phyloP scores from a whole-genome alignment of 2,888 invertebrate genomes.

The Oscheius onirici region DNA sequence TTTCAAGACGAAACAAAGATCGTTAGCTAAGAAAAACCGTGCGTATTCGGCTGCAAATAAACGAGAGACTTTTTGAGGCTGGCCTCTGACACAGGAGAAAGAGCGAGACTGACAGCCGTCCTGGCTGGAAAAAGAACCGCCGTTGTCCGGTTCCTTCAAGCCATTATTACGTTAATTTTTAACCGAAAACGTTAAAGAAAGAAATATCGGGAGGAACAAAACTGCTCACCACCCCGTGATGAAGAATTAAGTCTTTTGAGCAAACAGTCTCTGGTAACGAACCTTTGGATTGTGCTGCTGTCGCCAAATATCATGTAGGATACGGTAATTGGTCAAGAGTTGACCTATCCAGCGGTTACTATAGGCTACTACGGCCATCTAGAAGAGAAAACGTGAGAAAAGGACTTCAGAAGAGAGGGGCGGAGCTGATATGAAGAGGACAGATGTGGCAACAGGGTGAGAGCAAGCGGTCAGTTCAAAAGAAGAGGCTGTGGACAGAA shows the following conservation, averaged over 20 bases:
- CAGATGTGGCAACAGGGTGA: slow-evolving; percentile 25
- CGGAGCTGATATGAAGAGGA: neutral
- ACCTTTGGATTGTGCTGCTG: slow-evolving; percentile 9
- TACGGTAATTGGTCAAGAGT: slow-evolving; percentile 28
- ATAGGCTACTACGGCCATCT: slow-evolving; percentile 30
- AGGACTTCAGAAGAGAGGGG: neutral
- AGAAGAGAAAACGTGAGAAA: neutral
- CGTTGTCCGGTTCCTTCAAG: slow-evolving; percentile 9
- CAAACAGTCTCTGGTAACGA: slow-evolving; percentile 3
- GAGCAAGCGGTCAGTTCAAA: slow-evolving; percentile 7
- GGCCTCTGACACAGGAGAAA: slow-evolving; percentile 20
- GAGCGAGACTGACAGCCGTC: slow-evolving; percentile 21
- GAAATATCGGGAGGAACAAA: neutral
- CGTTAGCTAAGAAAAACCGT: too few relatives aligned
- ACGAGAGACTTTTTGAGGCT: neutral
- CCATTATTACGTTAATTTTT: neutral
- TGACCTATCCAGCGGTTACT: slow-evolving; percentile 31
- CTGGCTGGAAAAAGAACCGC: neutral
- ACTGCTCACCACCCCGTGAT: neutral
- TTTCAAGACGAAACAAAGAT: too few relatives aligned
- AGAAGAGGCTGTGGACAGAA: neutral
- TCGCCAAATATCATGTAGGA: slow-evolving; percentile 14
- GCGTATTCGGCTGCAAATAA: slow-evolving; percentile 1
- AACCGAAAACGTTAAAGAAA: neutral
- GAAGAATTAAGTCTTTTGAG: slow-evolving; percentile 2